Percentiles rank a stretch among this genome's conserved stretches.
Evolutionary conservation across 2,888 invertebrate species (phyloP).

Genomic region (Sinopyrophorus schimmeli): DNA sequence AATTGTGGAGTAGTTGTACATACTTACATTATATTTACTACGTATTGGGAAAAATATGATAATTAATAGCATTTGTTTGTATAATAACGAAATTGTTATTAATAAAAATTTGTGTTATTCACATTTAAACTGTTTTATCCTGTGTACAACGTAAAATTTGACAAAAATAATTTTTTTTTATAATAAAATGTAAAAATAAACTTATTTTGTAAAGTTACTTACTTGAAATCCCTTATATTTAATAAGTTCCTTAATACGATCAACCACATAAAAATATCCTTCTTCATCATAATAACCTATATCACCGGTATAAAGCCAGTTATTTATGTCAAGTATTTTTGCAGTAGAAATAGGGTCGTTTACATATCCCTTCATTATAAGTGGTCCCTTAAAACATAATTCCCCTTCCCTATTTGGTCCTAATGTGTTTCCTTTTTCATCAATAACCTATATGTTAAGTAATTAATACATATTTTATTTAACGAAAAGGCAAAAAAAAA

Average conservation of each 20-base stretch:
- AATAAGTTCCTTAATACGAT: constrained; percentile 77
- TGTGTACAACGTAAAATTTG: too few relatives aligned
- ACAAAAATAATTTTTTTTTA: too few relatives aligned
- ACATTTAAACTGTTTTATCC: too few relatives aligned
- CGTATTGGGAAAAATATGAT: too few relatives aligned
- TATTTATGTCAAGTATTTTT: constrained; percentile 75
- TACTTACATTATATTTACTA: too few relatives aligned
- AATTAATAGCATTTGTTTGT: too few relatives aligned
- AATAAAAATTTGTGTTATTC: too few relatives aligned
- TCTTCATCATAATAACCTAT: constrained; percentile 77
- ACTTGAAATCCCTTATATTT: constrained; percentile 85
- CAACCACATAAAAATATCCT: constrained; percentile 73
- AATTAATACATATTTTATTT: neutral
- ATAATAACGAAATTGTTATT: too few relatives aligned
- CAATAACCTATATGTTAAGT: constrained; percentile 54
- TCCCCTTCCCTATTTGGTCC: constrained; percentile 74
- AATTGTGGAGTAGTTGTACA: too few relatives aligned
- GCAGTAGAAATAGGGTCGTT: constrained; percentile 73
- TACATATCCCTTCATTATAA: constrained; percentile 92
- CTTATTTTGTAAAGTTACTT: too few relatives aligned
- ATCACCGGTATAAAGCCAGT: constrained; percentile 91
- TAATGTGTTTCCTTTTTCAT: constrained; percentile 65
- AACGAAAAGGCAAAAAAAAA: neutral
- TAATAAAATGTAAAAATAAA: neutral
- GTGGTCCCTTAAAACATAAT: constrained; percentile 82